A percentile compares a stretch with the other conserved stretches of the same genome.
These are phyloP conservation scores for Aspidiotus rigidus DNA, from an alignment of 2,888 invertebrate genomes.

Conservation along the genomic window DNA sequence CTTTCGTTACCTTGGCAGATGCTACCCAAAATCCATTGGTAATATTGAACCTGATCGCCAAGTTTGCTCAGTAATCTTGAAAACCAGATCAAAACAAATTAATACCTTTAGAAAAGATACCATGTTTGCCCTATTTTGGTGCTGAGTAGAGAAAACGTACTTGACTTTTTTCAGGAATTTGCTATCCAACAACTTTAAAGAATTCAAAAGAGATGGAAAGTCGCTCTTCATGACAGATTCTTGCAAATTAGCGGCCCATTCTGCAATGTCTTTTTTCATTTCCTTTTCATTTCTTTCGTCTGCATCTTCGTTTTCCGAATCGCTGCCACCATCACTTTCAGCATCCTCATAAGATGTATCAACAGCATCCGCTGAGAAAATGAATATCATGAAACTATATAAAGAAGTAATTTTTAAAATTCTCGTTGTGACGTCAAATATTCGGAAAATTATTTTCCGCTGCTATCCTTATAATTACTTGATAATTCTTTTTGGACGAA, in stretches of 20 bases:
- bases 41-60: constrained; percentile 20
- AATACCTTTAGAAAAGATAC: too few species aligned
- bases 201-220: background rate
- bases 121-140: too few species aligned
- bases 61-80: constrained; percentile 5
- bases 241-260: background rate
- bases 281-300: background rate
- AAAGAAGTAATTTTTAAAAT: too few species aligned
- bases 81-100: background rate
- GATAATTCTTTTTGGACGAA: constrained; percentile 3
- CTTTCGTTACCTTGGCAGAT: constrained; percentile 11
- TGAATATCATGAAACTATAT: too few species aligned
- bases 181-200: constrained; percentile 9
- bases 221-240: background rate
- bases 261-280: background rate
- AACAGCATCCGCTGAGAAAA: background rate
- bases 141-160: background rate
- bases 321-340: background rate
- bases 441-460: too few species aligned
- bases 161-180: constrained; percentile 15
- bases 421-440: too few species aligned
- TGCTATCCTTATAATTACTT: background rate
- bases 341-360: background rate
- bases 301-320: constrained; percentile 7
- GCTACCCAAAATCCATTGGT: constrained; percentile 24